Percentiles rank a stretch among this genome's conserved stretches.
Evolutionary conservation across 2,113 vertebrate species (phyloP).

Genomic region (Cromileptes altivelis): DNA sequence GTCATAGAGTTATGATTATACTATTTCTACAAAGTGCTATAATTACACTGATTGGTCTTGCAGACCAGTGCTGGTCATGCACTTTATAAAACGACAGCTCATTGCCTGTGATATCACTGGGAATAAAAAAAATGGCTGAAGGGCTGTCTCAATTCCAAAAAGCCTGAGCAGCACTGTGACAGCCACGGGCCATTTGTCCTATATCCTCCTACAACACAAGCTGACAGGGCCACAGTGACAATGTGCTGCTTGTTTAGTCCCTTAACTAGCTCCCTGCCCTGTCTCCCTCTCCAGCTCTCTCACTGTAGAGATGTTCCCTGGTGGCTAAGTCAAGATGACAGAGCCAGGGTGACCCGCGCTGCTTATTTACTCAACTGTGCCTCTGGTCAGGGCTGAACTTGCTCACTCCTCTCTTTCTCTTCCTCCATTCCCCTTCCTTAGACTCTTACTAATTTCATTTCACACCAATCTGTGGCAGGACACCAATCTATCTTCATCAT

Average conservation of each 20-base stretch:
- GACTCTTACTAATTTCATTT: slow-evolving; percentile 11
- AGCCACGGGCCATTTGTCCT: slow-evolving; percentile 66
- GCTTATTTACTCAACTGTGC: slow-evolving; percentile 41
- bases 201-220: slow-evolving; percentile 51
- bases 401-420: neutral
- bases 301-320: slow-evolving; percentile 7
- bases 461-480: slow-evolving; percentile 10
- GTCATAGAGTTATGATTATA: neutral
- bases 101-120: slow-evolving; percentile 24
- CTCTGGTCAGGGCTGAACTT: slow-evolving; percentile 13
- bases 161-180: slow-evolving; percentile 42
- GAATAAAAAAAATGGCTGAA: slow-evolving; percentile 34
- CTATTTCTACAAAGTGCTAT: neutral
- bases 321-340: slow-evolving; percentile 34
- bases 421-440: neutral
- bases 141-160: slow-evolving; percentile 28
- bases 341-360: slow-evolving; percentile 15
- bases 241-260: slow-evolving; percentile 58
- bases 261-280: slow-evolving; percentile 42
- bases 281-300: neutral
- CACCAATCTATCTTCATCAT: slow-evolving; percentile 42
- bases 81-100: neutral
- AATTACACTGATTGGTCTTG: neutral
- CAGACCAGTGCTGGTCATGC: neutral
- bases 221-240: slow-evolving; percentile 70